Percentiles rank a stretch among this genome's conserved stretches.
Evolutionary conservation across 1,140 invertebrate species (phyloP).

Genomic region (Diorhabda carinulata): DNA sequence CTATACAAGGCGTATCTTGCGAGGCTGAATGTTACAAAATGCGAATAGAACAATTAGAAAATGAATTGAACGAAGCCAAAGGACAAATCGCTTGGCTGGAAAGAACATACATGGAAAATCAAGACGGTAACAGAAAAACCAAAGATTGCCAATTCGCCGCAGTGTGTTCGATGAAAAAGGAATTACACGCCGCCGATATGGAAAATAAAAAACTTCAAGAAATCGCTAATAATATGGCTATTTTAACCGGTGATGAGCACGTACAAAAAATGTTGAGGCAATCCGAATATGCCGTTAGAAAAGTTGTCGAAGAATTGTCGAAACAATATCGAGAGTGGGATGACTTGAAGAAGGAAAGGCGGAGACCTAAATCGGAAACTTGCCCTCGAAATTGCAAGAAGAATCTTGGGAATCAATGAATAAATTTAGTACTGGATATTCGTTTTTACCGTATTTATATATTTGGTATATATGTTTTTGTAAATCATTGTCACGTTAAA

Average conservation of each 20-base stretch:
- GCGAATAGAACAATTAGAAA: slow-evolving; percentile 30
- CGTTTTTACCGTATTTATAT: no score
- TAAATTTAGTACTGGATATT: no score
- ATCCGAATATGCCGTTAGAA: slow-evolving; percentile 34
- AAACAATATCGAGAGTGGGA: slow-evolving; percentile 36
- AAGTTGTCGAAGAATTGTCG: slow-evolving; percentile 32
- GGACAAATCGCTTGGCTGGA: slow-evolving; percentile 25
- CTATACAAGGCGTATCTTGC: slow-evolving; percentile 30
- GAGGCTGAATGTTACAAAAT: slow-evolving; percentile 33
- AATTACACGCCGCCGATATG: slow-evolving; percentile 26
- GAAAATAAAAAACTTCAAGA: slow-evolving; percentile 35
- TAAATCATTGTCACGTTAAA: no score
- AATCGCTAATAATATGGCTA: slow-evolving; percentile 30
- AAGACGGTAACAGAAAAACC: slow-evolving; percentile 13
- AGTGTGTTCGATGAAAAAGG: slow-evolving; percentile 26
- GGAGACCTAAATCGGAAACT: neutral
- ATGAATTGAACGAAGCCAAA: slow-evolving; percentile 23
- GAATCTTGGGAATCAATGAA: no score
- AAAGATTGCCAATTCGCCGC: slow-evolving; percentile 23
- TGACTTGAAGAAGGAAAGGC: slow-evolving; percentile 14
- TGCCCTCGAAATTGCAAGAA: no score
- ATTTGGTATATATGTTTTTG: no score
- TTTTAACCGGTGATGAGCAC: slow-evolving; percentile 32
- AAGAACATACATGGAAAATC: slow-evolving; percentile 15
- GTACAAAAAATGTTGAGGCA: slow-evolving; percentile 34